Evolutionary conservation across 2,797 vertebrate species (phyloP).

Genomic region (Oreortyx pictus): DNA sequence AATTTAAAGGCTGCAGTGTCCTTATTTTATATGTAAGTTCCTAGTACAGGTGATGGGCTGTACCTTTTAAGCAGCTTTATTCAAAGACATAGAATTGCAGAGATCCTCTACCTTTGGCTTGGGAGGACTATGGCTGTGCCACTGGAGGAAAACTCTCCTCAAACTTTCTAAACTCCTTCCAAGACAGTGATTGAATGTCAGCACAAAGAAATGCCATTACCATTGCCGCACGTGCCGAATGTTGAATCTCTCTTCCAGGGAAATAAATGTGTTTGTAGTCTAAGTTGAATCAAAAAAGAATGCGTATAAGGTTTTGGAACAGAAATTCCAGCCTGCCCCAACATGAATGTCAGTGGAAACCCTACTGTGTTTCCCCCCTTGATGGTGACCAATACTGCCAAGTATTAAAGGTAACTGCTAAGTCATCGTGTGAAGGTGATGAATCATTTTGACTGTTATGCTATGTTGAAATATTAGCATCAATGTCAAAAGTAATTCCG

Average conservation of each 20-base stretch:
- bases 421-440: not conserved
- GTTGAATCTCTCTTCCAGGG: constrained; percentile 26
- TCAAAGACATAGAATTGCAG: not conserved
- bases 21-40: not conserved
- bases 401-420: not conserved
- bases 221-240: not conserved
- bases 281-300: not conserved
- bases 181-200: constrained; percentile 16
- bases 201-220: not conserved
- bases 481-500: not conserved
- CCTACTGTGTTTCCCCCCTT: not conserved
- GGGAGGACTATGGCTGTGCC: not conserved
- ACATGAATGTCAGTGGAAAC: not conserved
- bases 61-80: not conserved
- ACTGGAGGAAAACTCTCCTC: not conserved
- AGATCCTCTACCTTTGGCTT: not conserved
- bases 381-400: not conserved
- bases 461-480: too few relatives aligned
- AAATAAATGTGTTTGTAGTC: constrained; percentile 44
- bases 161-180: not conserved
- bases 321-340: not conserved
- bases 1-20: not conserved
- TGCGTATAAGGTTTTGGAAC: constrained; percentile 9
- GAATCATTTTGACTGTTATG: not conserved
- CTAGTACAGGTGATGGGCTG: not conserved